Conservation (phyloP, 2,113 vertebrate genomes). For the Synodontis membranacea region DNA sequence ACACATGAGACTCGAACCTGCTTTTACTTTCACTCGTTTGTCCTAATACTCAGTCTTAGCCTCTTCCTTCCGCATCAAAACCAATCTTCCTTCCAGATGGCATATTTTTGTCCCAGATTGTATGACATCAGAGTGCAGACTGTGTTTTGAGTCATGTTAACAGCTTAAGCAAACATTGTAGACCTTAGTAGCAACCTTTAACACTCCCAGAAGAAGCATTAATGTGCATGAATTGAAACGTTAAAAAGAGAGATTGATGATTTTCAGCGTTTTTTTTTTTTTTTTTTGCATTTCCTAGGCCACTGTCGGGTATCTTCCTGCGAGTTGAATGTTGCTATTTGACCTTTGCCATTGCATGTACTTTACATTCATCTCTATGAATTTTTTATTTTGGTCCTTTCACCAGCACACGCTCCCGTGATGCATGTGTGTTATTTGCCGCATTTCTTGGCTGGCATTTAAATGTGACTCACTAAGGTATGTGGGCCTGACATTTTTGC, state of each 20-base stretch:
- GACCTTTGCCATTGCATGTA: conserved; percentile 67
- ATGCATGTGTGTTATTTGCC: conserved; percentile 49
- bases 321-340: conserved; percentile 52
- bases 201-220: neutral
- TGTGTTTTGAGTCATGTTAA: conserved; percentile 3
- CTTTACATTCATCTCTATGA: conserved; percentile 51
- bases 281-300: conserved; percentile 55
- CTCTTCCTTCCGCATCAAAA: neutral
- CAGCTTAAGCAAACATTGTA: neutral
- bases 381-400: conserved; percentile 30
- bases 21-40: conserved; percentile 15
- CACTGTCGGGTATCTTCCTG: conserved; percentile 57
- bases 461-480: conserved; percentile 53
- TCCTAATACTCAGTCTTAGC: neutral
- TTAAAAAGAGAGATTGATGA: neutral
- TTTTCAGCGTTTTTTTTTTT: conserved; percentile 57
- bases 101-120: neutral
- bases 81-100: neutral
- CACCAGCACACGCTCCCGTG: conserved; percentile 58
- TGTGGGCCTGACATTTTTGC: conserved; percentile 50
- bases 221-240: neutral
- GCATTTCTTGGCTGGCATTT: conserved; percentile 68
- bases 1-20: conserved; percentile 2
- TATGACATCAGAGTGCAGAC: conserved; percentile 22
- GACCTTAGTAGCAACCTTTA: neutral